Percentiles rank a stretch among this genome's conserved stretches.
phyloP scores from a whole-genome alignment of 2,888 invertebrate genomes.

The Ptycholaimellus sp. region DNA sequence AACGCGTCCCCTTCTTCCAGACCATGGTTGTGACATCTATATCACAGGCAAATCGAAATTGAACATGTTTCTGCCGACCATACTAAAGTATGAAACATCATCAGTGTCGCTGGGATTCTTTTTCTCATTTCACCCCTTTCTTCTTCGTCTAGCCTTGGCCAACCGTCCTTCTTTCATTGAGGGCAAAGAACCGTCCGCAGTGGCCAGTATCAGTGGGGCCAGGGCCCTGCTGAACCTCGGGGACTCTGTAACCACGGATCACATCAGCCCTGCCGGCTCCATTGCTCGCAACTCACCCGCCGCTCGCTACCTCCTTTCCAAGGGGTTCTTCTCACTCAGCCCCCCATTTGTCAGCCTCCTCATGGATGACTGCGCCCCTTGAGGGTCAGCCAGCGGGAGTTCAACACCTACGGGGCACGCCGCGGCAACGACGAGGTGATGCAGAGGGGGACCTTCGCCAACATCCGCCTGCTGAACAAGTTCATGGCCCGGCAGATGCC shows the following conservation, averaged over 20 bases:
- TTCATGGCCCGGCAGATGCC: slow-evolving; percentile 51
- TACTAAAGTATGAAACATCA: too few species aligned
- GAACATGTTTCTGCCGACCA: too few species aligned
- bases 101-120: too few species aligned
- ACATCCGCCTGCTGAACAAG: slow-evolving; percentile 79
- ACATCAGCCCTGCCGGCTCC: slow-evolving; percentile 91
- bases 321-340: slow-evolving; percentile 37
- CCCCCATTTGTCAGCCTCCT: not conserved
- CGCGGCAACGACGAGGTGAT: slow-evolving; percentile 91
- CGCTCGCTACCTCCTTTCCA: slow-evolving; percentile 46
- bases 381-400: slow-evolving; percentile 66
- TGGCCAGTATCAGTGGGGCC: too few species aligned
- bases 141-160: too few species aligned
- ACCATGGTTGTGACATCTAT: slow-evolving; percentile 53
- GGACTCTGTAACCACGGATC: slow-evolving; percentile 93
- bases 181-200: too few species aligned
- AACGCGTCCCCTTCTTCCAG: slow-evolving; percentile 81
- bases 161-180: too few species aligned
- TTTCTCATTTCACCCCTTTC: too few species aligned
- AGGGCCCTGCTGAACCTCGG: slow-evolving; percentile 61
- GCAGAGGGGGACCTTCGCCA: slow-evolving; percentile 91
- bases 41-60: too few species aligned
- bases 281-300: slow-evolving; percentile 84
- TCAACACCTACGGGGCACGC: slow-evolving; percentile 90
- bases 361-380: slow-evolving; percentile 8